These are phyloP conservation scores for Parasteatoda tepidariorum DNA, from an alignment of 1,140 invertebrate species.

Conservation along the genomic window DNA sequence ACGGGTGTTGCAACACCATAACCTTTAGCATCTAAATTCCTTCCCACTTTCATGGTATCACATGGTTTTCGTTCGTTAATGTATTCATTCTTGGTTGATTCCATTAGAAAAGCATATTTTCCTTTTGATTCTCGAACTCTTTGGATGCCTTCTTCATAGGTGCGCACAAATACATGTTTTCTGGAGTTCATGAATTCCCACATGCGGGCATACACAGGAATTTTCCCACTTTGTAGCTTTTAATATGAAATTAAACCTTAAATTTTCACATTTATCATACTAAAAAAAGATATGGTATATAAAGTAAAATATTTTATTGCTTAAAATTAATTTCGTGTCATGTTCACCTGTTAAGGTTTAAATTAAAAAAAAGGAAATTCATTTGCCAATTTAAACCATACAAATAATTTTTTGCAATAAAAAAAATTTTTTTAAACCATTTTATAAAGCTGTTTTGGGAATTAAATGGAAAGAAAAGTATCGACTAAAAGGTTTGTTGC, in stretches of 20 bases:
- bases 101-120: constrained; percentile 92
- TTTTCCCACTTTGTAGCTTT: constrained; percentile 81
- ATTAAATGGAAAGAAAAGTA: no score
- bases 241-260: neutral
- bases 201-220: constrained; percentile 91
- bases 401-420: no score
- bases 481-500: no score
- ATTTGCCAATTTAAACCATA: no score
- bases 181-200: constrained; percentile 94
- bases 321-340: neutral
- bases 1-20: constrained; percentile 93
- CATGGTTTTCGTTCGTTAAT: constrained; percentile 92
- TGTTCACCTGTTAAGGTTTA: neutral
- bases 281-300: no score
- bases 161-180: constrained; percentile 83
- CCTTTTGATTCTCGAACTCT: constrained; percentile 83
- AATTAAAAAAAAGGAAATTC: neutral
- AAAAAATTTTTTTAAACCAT: no score
- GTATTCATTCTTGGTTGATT: constrained; percentile 95
- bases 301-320: neutral
- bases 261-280: no score
- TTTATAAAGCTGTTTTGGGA: no score
- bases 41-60: constrained; percentile 94
- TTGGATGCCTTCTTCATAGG: constrained; percentile 86
- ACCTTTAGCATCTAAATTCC: constrained; percentile 91